phyloP scores from a whole-genome alignment of 2,888 invertebrate genomes.

The Himalopsyche japonica region DNA sequence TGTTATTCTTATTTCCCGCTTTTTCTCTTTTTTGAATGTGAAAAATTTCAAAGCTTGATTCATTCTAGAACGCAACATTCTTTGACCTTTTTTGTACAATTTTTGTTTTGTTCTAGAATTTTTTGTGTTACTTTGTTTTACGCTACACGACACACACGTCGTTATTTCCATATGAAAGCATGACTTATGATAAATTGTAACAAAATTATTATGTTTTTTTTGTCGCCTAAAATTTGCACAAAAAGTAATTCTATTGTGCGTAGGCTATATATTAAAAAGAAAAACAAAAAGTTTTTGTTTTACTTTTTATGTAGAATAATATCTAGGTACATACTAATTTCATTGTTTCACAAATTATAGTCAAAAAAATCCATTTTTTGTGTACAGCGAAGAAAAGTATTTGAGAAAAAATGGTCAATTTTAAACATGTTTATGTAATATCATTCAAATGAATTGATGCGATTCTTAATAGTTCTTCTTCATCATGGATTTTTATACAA shows the following conservation, averaged over 20 bases:
- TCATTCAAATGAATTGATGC: too few species aligned
- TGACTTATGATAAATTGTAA: neutral
- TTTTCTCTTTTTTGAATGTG: slow-evolving; percentile 14
- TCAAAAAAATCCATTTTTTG: too few species aligned
- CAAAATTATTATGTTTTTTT: neutral
- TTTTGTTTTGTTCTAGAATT: neutral
- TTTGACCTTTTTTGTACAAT: slow-evolving; percentile 10
- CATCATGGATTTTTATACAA: too few species aligned
- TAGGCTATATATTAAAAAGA: too few species aligned
- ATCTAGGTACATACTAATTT: too few species aligned
- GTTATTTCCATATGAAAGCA: neutral
- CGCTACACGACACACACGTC: neutral
- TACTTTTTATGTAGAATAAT: too few species aligned
- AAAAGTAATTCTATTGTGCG: neutral
- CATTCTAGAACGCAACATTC: slow-evolving; percentile 27
- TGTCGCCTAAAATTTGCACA: neutral
- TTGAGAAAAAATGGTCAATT: too few species aligned
- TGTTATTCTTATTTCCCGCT: slow-evolving; percentile 33
- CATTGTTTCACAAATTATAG: too few species aligned
- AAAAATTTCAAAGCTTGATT: slow-evolving; percentile 26
- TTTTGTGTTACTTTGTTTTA: neutral
- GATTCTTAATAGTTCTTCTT: too few species aligned
- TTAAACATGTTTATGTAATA: too few species aligned
- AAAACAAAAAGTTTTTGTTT: too few species aligned
- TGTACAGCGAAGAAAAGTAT: too few species aligned